Percentiles rank a stretch among this genome's conserved stretches.
phyloP scores from a whole-genome alignment of 2,113 vertebrate species.

The Galeopterus variegatus region DNA sequence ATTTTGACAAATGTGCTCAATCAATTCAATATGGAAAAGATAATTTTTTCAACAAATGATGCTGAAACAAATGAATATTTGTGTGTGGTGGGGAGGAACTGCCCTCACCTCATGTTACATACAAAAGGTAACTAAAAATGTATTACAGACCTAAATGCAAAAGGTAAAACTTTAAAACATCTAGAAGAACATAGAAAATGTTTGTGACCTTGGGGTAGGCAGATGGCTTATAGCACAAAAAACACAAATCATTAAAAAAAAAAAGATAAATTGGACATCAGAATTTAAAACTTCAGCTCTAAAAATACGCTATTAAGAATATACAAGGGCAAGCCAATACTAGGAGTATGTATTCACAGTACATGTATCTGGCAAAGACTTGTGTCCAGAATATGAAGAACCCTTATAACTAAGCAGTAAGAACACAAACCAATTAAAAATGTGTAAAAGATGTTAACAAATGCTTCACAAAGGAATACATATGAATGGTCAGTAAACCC shows the following conservation, averaged over 20 bases:
- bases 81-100: neutral
- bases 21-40: neutral
- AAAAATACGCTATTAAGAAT: neutral
- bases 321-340: neutral
- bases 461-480: neutral
- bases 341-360: neutral
- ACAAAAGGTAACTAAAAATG: neutral
- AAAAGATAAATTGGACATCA: neutral
- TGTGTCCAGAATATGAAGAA: neutral
- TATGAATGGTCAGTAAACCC: neutral
- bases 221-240: neutral
- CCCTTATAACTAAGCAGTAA: neutral
- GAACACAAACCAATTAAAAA: neutral
- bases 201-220: neutral
- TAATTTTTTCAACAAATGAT: neutral
- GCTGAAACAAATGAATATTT: neutral
- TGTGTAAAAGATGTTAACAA: neutral
- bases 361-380: neutral
- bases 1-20: neutral
- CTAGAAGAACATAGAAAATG: neutral
- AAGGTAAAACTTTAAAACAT: neutral
- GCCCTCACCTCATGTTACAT: neutral
- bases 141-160: neutral
- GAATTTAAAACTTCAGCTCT: neutral
- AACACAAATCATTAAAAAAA: neutral